Conservation (phyloP, 92 coral and sea anemone species). For the Zoanthus gigantus region DNA sequence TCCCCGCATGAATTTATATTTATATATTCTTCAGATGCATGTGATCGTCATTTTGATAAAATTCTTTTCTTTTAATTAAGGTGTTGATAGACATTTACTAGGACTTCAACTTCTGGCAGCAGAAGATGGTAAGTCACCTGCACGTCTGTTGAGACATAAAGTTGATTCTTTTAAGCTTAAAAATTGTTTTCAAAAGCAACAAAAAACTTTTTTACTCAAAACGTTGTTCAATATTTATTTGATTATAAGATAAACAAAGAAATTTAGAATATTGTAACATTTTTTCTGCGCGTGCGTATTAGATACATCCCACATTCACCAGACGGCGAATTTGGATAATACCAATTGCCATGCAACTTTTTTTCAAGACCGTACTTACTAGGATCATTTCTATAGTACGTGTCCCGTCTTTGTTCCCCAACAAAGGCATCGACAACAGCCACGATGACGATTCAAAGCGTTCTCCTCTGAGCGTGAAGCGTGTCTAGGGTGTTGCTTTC, state of each 20-base stretch:
- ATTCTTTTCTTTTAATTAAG: slow-evolving; percentile 45
- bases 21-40: background rate
- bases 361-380: slow-evolving; percentile 19
- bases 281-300: background rate
- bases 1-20: background rate
- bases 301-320: slow-evolving; percentile 88
- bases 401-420: too few relatives aligned
- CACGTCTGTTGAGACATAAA: background rate
- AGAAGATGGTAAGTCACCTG: slow-evolving; percentile 77
- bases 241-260: too few relatives aligned
- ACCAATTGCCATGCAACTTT: slow-evolving; percentile 64
- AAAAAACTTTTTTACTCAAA: too few relatives aligned
- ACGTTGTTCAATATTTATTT: too few relatives aligned
- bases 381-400: too few relatives aligned
- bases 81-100: slow-evolving; percentile 91
- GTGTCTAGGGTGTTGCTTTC: slow-evolving; percentile 72
- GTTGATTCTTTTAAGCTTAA: background rate
- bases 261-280: too few relatives aligned
- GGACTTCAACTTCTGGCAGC: slow-evolving; percentile 85
- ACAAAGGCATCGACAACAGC: slow-evolving; percentile 45
- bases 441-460: slow-evolving; percentile 67
- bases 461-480: too few relatives aligned
- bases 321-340: too few relatives aligned
- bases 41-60: background rate
- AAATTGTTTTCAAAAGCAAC: background rate